These are phyloP conservation scores for Trachymyrmex cornetzi DNA, from an alignment of 1,140 invertebrate genomes.

Conservation along the genomic window DNA sequence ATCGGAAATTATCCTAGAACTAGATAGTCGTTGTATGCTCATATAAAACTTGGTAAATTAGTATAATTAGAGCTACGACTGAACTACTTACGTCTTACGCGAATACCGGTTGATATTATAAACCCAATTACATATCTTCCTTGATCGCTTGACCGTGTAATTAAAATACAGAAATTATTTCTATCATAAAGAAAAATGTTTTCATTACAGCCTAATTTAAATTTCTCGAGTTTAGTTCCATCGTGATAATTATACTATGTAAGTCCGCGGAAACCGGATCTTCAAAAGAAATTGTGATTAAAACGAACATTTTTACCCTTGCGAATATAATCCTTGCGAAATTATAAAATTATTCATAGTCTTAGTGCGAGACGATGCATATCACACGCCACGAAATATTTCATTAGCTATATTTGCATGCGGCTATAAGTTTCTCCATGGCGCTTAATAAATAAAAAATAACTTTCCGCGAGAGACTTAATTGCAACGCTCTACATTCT, in stretches of 20 bases:
- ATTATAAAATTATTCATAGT: constrained; percentile 50
- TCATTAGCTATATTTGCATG: constrained; percentile 38
- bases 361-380: background rate
- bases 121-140: constrained; percentile 12
- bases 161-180: constrained; percentile 52
- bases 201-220: constrained; percentile 54
- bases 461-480: constrained; percentile 44
- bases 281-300: constrained; percentile 39
- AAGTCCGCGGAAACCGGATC: constrained; percentile 45
- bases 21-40: too few relatives aligned
- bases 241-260: constrained; percentile 32
- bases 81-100: constrained; percentile 17
- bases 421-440: constrained; percentile 13
- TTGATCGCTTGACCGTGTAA: constrained; percentile 31
- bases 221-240: constrained; percentile 14
- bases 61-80: constrained; percentile 35
- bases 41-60: too few relatives aligned
- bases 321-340: constrained; percentile 30
- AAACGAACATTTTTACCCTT: constrained; percentile 30
- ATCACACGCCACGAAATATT: constrained; percentile 20
- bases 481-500: constrained; percentile 44
- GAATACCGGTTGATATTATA: constrained; percentile 16
- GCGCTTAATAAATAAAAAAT: constrained; percentile 45
- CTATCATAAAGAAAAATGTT: constrained; percentile 29
- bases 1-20: too few relatives aligned